phyloP scores from a whole-genome alignment of 2,888 invertebrate species.

The Tipula confusa region DNA sequence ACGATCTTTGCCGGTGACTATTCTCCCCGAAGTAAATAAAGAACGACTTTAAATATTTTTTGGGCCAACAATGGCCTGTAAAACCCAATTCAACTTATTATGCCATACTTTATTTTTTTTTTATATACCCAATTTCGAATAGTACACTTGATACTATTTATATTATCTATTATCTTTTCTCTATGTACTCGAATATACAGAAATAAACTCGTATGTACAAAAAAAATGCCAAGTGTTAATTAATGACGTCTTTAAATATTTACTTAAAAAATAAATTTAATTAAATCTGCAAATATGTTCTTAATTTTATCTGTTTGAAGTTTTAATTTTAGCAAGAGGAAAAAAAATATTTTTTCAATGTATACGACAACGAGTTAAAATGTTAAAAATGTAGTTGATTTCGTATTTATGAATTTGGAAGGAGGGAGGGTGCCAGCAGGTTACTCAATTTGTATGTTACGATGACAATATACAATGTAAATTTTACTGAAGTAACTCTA shows the following conservation, averaged over 20 bases:
- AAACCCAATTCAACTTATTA: no score
- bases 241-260: not conserved
- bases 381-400: not conserved
- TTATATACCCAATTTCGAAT: not conserved
- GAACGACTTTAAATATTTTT: no score
- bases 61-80: no score
- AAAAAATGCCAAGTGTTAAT: not conserved
- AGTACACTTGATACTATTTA: not conserved
- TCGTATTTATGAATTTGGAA: not conserved
- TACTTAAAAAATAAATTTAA: conserved; percentile 8
- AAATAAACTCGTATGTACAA: not conserved
- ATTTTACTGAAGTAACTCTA: not conserved
- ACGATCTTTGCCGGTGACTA: no score
- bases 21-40: no score
- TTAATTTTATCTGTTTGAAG: not conserved
- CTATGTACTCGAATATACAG: not conserved
- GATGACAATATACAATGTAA: not conserved
- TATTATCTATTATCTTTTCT: not conserved
- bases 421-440: not conserved
- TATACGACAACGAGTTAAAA: not conserved
- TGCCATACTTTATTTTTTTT: no score
- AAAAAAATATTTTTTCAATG: not conserved
- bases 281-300: conserved; percentile 16
- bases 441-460: not conserved
- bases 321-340: not conserved